phyloP scores from a whole-genome alignment of 2,797 vertebrate genomes.

The Melopsittacus undulatus region DNA sequence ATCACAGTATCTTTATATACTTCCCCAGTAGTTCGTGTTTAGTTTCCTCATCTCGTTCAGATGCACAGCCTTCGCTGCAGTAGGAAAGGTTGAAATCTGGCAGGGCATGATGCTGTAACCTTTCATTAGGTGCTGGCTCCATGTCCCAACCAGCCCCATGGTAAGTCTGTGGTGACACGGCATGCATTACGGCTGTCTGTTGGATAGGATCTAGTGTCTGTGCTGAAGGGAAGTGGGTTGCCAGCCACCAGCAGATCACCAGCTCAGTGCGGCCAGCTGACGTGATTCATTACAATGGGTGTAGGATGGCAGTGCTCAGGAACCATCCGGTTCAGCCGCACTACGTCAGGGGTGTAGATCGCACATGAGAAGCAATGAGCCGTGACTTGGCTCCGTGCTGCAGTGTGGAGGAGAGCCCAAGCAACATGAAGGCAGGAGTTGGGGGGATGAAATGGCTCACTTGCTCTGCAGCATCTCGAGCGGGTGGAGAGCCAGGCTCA shows the following conservation, averaged over 20 bases:
- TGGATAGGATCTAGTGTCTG: not conserved
- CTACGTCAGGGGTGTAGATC: not conserved
- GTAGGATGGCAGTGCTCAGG: not conserved
- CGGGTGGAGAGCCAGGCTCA: not conserved
- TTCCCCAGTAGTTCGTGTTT: not conserved
- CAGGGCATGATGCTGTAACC: not conserved
- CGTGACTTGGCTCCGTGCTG: not conserved
- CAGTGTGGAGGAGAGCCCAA: not conserved
- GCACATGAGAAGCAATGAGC: not conserved
- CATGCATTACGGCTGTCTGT: not conserved
- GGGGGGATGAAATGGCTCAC: not conserved
- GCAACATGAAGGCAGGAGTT: not conserved
- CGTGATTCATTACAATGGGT: not conserved
- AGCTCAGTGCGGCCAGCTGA: not conserved
- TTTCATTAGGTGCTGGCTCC: rapidly evolving
- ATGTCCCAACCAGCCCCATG: rapidly evolving
- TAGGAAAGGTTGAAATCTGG: not conserved
- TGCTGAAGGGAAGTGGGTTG: not conserved
- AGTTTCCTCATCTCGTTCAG: rapidly evolving
- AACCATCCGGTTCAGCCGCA: not conserved
- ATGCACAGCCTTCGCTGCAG: not conserved
- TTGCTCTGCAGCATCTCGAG: not conserved
- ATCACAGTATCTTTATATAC: rapidly evolving
- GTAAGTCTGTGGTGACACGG: not conserved
- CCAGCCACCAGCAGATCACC: not conserved